Evolutionary conservation across 2,113 vertebrate genomes (phyloP), one percentile per base, ranked within the genome.

Genomic region (Notiomystis cincta): DNA sequence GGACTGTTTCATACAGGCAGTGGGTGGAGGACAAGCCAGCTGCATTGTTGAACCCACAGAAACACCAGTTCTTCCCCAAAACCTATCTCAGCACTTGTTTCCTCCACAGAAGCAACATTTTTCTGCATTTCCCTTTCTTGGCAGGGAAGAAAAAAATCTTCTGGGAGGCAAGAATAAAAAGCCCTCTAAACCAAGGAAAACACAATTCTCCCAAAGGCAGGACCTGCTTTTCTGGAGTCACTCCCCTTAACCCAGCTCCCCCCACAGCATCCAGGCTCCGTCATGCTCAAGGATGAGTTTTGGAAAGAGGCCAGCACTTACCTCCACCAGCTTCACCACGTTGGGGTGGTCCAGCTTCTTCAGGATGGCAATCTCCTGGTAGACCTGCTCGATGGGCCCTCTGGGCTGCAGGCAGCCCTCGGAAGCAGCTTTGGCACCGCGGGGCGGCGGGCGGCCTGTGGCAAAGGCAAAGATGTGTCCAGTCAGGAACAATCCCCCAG

Each of bases 271-370:
- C 66, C 58, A 51, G 19, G 28, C 65, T 85, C 47, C 1, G 1
- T 27, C 73, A 48, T 0, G 0, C 48, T 38, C 7, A 3, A 2
- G 45, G 50, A 38, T 40, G 45, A 47, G 25, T 45, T 91, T 44
- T 4, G 35, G 76, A 50, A 62, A 58, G 62, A 45, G 38, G 47
- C 11, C 2, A 7, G 65, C 0, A 0, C 97, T 97, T 60, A 99
- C 99, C 98, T 99, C 99, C 72, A 99, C 99, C 79, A 99, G 97
- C 94, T 99, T 99, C 93, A 99, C 99, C 82, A 99, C 99, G 6
- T 99, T 99, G 82, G 99, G 98, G 96, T 99, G 99, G 96, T 99
- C 99, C 69, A 99, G 98, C 95, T 99, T 99, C 96, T 99, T 99
- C 64, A 99, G 98, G 96, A 99, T 99, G 96, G 99, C 99, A 5